phyloP scores from a whole-genome alignment of 2,113 vertebrate species.

The Rhizomys pruinosus region DNA sequence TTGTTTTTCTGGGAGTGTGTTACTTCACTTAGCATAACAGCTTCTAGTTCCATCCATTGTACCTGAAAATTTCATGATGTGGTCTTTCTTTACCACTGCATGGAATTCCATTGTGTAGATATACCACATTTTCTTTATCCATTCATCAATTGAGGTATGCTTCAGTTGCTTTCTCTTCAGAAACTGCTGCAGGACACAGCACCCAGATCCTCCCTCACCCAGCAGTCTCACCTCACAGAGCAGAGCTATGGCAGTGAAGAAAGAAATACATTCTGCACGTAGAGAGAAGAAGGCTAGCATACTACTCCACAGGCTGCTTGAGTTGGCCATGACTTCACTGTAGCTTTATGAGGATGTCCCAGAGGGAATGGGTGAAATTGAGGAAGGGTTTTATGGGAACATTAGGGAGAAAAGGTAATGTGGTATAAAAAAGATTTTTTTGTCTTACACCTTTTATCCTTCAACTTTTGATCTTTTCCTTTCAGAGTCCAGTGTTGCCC shows the following conservation, averaged over 20 bases:
- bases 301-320: background rate
- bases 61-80: no score
- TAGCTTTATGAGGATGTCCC: background rate
- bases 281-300: background rate
- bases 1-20: no score
- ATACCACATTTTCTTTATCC: no score
- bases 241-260: background rate
- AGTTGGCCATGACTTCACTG: background rate
- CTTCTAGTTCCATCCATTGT: no score
- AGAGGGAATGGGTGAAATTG: accelerated
- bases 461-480: background rate
- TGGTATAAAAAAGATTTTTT: background rate
- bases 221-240: background rate
- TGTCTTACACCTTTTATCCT: background rate
- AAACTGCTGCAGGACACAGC: background rate
- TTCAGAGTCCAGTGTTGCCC: background rate
- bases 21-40: no score
- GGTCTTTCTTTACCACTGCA: no score
- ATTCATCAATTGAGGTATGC: no score
- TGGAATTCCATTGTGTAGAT: no score
- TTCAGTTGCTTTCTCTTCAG: constrained; percentile 43
- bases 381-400: background rate
- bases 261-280: background rate
- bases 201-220: background rate
- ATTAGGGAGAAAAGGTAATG: background rate